Percentiles rank a stretch among this genome's conserved stretches.
phyloP scores from a whole-genome alignment of 1,140 invertebrate species.

The Listronotus bonariensis region DNA sequence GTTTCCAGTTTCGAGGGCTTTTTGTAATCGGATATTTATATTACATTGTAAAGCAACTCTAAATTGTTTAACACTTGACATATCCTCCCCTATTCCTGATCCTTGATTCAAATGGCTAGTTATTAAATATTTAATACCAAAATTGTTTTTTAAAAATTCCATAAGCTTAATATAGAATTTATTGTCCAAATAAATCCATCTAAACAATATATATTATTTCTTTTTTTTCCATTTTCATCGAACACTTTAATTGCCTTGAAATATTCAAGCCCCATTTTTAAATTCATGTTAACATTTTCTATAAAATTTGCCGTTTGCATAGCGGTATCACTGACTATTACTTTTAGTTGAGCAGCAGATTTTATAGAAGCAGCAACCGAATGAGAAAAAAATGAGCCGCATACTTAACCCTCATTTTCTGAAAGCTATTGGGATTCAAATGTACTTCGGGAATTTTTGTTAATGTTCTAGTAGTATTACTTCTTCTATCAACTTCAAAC shows the following conservation, averaged over 20 bases:
- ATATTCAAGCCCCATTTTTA: neutral
- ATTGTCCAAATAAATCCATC: no score
- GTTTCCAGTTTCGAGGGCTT: conserved; percentile 16
- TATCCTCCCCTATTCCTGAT: conserved; percentile 26
- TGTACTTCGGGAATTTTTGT: conserved; percentile 2
- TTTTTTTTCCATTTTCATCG: conserved; percentile 7
- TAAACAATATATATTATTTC: neutral
- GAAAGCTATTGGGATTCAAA: neutral
- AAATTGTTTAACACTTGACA: conserved; percentile 29
- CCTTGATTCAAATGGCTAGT: conserved; percentile 26
- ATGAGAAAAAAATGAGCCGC: conserved; percentile 19
- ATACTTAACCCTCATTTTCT: conserved; percentile 3
- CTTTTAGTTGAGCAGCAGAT: conserved; percentile 36
- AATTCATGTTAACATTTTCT: neutral
- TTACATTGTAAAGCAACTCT: conserved; percentile 19
- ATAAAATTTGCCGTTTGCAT: neutral
- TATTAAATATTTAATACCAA: conserved; percentile 11
- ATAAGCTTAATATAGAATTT: neutral
- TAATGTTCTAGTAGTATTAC: neutral
- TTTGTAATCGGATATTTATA: conserved; percentile 11
- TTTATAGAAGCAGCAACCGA: conserved; percentile 40
- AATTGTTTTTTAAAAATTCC: neutral
- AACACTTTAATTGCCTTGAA: neutral
- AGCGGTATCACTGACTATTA: neutral
- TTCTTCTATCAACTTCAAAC: conserved; percentile 1